Conservation (phyloP, 2,888 invertebrate species). For the Ceraclea dissimilis region DNA sequence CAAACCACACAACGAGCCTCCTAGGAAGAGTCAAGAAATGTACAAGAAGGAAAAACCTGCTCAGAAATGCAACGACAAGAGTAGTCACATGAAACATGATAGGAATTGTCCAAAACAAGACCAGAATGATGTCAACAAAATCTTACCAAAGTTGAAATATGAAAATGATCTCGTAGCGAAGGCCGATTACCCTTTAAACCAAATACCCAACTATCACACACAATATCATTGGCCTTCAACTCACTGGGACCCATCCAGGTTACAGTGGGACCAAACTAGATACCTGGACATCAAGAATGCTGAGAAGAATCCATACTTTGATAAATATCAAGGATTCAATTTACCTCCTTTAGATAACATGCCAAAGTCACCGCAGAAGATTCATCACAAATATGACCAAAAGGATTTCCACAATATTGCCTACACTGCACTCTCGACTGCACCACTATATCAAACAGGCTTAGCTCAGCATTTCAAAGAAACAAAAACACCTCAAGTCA, state of each 20-base stretch:
- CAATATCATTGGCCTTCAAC: conserved; percentile 59
- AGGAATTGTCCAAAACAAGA: conserved; percentile 42
- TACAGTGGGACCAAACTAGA: conserved; percentile 48
- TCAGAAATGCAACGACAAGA: conserved; percentile 38
- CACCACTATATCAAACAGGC: conserved; percentile 38
- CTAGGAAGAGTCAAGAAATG: conserved; percentile 44
- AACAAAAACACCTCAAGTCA: conserved; percentile 36
- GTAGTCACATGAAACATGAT: conserved; percentile 41
- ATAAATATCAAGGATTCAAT: conserved; percentile 52
- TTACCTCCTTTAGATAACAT: conserved; percentile 51
- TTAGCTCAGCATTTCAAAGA: conserved; percentile 42
- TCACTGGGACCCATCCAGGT: conserved; percentile 48
- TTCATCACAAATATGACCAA: conserved; percentile 47
- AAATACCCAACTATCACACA: conserved; percentile 57
- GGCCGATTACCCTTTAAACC: conserved; percentile 57
- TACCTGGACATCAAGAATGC: conserved; percentile 44
- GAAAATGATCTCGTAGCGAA: conserved; percentile 50
- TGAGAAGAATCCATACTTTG: conserved; percentile 50
- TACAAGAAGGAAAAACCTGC: conserved; percentile 46
- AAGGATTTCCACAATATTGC: conserved; percentile 43
- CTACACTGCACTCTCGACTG: conserved; percentile 40
- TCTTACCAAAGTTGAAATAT: conserved; percentile 46
- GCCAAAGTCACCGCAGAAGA: conserved; percentile 54
- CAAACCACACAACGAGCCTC: conserved; percentile 36
- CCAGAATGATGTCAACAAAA: conserved; percentile 48